Evolutionary conservation across 2,113 vertebrate species (phyloP).

Genomic region (Peromyscus maniculatus): DNA sequence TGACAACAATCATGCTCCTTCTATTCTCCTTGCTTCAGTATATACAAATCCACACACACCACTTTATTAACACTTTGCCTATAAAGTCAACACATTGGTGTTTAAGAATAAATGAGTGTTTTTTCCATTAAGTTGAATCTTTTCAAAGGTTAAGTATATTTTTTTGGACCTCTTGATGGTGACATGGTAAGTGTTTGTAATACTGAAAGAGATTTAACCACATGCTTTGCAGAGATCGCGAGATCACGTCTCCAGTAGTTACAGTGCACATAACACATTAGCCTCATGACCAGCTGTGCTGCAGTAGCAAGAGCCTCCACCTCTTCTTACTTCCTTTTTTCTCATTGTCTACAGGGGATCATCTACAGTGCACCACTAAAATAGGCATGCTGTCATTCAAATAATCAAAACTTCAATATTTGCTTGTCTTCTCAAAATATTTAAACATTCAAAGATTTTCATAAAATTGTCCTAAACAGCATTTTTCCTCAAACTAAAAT

Average conservation of each 20-base stretch:
- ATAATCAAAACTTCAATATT: not conserved
- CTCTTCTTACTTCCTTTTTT: not conserved
- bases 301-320: not conserved
- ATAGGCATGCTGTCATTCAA: conserved; percentile 17
- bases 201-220: not conserved
- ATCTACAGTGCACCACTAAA: not conserved
- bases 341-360: conserved; percentile 44
- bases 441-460: conserved; percentile 48
- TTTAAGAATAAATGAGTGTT: not conserved
- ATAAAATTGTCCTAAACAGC: not conserved
- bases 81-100: not conserved
- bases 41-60: not conserved
- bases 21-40: not conserved
- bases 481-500: not conserved
- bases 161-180: not conserved
- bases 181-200: not conserved
- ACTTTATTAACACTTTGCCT: not conserved
- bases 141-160: not conserved
- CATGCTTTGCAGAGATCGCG: not conserved
- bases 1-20: not conserved
- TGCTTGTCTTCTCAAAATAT: not conserved
- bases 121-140: not conserved
- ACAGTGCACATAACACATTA: not conserved
- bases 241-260: not conserved
- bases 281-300: not conserved